Conservation (phyloP, 92 coral and sea anemone species). For the Porites rus region DNA sequence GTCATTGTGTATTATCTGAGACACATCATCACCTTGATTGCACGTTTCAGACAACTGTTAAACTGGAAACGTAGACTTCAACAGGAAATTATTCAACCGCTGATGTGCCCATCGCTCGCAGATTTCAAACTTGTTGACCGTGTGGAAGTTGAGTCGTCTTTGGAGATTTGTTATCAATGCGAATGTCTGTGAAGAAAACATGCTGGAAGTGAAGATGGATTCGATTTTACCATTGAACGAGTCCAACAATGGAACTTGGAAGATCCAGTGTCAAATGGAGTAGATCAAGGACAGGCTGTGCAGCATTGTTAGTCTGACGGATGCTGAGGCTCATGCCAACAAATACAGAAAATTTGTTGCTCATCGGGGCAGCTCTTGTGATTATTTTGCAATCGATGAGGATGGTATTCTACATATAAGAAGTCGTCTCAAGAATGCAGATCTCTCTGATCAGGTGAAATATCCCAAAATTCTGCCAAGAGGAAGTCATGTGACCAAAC, state of each 20-base stretch:
- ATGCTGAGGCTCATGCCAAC: conserved; percentile 32
- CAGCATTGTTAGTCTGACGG: conserved; percentile 63
- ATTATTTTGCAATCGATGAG: conserved; percentile 49
- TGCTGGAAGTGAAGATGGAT: neutral
- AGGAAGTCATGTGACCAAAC: conserved; percentile 40
- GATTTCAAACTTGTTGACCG: neutral
- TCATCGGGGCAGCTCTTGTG: conserved; percentile 45
- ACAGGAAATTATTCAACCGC: too few relatives aligned
- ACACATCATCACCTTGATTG: too few relatives aligned
- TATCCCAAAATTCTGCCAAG: conserved; percentile 62
- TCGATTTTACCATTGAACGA: conserved; percentile 14
- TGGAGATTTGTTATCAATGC: neutral
- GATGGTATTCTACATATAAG: conserved; percentile 67
- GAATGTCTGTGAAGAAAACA: conserved; percentile 3
- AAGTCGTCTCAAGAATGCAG: conserved; percentile 52
- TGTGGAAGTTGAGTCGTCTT: neutral
- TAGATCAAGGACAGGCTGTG: conserved; percentile 63
- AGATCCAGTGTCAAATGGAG: conserved; percentile 71
- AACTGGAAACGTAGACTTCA: too few relatives aligned
- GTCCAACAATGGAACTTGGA: too few relatives aligned
- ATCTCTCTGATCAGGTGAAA: conserved; percentile 33
- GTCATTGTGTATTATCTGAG: too few relatives aligned
- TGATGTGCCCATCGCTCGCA: neutral
- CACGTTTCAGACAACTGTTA: too few relatives aligned
- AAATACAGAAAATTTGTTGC: conserved; percentile 33